Base-by-base conservation (phyloP, 2,113 vertebrate genomes). In the Psettodes erumei region DNA sequence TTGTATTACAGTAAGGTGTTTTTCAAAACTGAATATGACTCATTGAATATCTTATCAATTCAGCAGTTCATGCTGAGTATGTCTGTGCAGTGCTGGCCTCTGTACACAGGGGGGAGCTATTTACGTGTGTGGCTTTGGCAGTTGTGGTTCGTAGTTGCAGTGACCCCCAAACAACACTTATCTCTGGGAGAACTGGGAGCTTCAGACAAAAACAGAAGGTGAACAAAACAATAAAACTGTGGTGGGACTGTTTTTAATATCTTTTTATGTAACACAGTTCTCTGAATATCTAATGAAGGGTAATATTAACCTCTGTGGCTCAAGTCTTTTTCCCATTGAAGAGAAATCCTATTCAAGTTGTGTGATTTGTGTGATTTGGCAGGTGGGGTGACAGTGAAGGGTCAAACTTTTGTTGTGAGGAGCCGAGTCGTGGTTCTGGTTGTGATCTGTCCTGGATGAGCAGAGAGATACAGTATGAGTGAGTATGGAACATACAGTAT, bases 381-480 rank as follows among this genome's bases (percentile, higher is more conserved):
- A 71, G 94, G 92, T 48, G 86, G 88, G 50, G 90, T 63, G 63
- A 91, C 81, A 9, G 93, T 96, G 79, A 95, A 94, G 83, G 95
- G 95, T 19, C 73, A 86, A 55, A 93, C 94, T 13, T 86, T 96
- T 0, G 96, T 95, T 95, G 86, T 90, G 65, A 84, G 83, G 63
- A 92, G 76, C 1, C 95, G 95, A 48, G 95, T 94, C 15, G 60
- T 96, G 72, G 88, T 96, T 53, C 94, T 96, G 94, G 95, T 93
- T 16, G 95, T 96, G 23, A 90, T 95, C 73, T 92, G 95, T 75
- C 95, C 95, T 28, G 95, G 95, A 89, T 96, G 95, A 75, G 94
- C 85, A 92, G 95, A 87, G 95, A 95, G 94, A 94, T 96, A 86
- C 8, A 19, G 27, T 8, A 4, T 21, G 5, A 19, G 16, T 28